Conservation (phyloP, 2,888 invertebrate genomes). For the Zele albiditarsus region DNA sequence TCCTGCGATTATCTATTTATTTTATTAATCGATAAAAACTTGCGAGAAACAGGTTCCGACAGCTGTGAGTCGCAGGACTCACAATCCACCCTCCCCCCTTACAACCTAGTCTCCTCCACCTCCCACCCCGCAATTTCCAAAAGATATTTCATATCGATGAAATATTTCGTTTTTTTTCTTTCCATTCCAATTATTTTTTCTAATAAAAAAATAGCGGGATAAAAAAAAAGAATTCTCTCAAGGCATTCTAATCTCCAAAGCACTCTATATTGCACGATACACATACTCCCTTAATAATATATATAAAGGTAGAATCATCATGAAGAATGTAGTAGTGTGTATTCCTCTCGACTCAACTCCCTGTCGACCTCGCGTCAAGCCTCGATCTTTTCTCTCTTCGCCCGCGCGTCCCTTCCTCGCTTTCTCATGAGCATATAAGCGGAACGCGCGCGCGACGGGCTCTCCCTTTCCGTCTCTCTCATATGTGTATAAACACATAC, state of each 20-base stretch:
- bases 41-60: slow-evolving; percentile 65
- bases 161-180: background rate
- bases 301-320: slow-evolving; percentile 10
- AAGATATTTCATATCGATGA: background rate
- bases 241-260: background rate
- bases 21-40: slow-evolving; percentile 67
- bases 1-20: slow-evolving; percentile 67
- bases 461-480: slow-evolving; percentile 41
- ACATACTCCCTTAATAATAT: background rate
- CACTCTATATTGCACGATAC: background rate
- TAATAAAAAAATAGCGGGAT: no score
- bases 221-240: background rate
- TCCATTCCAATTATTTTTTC: background rate
- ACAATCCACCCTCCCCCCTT: background rate
- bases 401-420: slow-evolving; percentile 45
- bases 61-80: slow-evolving; percentile 50
- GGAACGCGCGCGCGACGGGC: slow-evolving; percentile 8
- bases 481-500: background rate
- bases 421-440: slow-evolving; percentile 34
- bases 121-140: background rate
- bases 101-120: background rate
- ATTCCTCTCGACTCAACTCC: slow-evolving; percentile 47
- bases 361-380: slow-evolving; percentile 56
- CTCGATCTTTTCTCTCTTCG: slow-evolving; percentile 48
- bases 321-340: slow-evolving; percentile 42